Evolutionary conservation across 2,113 vertebrate species (phyloP).

Genomic region (Clarias batrachus): DNA sequence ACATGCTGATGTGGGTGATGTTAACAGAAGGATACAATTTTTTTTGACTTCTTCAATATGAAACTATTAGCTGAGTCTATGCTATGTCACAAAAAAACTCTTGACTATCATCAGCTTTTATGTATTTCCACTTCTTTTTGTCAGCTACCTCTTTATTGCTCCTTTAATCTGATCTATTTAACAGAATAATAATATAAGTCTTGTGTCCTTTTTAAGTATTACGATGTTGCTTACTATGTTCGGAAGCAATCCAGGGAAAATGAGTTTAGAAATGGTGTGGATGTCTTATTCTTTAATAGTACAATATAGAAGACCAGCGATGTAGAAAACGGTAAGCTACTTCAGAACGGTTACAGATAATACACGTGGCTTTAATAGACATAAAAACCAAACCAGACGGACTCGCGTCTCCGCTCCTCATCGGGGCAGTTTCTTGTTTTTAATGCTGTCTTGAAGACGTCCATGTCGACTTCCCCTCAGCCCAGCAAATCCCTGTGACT

Average conservation of each 20-base stretch:
- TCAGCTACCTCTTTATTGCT: background rate
- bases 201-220: slow-evolving; percentile 8
- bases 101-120: background rate
- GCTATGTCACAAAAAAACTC: background rate
- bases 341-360: slow-evolving; percentile 32
- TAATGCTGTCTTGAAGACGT: background rate
- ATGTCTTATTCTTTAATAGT: slow-evolving; percentile 41
- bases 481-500: background rate
- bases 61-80: background rate
- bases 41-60: background rate
- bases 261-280: slow-evolving; percentile 37
- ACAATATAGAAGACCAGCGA: no score
- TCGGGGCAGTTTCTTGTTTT: background rate
- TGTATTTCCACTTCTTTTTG: background rate
- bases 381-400: background rate
- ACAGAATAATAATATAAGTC: slow-evolving; percentile 49
- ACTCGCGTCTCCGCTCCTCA: background rate
- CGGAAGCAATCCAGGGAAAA: slow-evolving; percentile 37
- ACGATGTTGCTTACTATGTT: slow-evolving; percentile 45
- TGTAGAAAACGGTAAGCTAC: background rate
- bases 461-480: background rate
- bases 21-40: background rate
- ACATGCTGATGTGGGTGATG: background rate
- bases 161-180: slow-evolving; percentile 39
- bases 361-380: slow-evolving; percentile 20